Evolutionary conservation across 2,888 invertebrate genomes (phyloP), one percentile per base, ranked within the genome.

Genomic region (Drosophila bunnanda): DNA sequence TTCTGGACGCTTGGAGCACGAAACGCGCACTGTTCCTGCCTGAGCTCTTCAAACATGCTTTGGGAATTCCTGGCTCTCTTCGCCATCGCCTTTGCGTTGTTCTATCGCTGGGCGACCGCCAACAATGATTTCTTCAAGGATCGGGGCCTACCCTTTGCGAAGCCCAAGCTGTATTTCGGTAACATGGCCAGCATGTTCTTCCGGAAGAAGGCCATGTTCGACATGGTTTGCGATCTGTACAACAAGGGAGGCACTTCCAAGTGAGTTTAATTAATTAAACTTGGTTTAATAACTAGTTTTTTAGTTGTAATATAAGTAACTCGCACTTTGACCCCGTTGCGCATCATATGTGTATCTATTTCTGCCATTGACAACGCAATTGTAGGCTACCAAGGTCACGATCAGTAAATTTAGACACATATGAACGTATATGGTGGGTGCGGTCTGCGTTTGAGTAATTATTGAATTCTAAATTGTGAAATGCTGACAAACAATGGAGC

Each of bases 161-260:
- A 86, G 38, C 88, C 85, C 0, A 30, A 25, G 2, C 75, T 86
- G 1, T 53, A 89, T 30, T 77, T 89, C 10, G 90, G 90, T 15
- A 89, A 82, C 72, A 80, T 85, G 61, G 58, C 50, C 8, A 53
- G 80, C n/a, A 66, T 89, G 65, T 57, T 89, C 1, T 54, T 90
- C 0, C 62, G 80, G 8, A 93, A 93, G 17, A 92, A 94, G 78
- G 94, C 94, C 0, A 90, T 94, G 44, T 88, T 90, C 6, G 92
- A 94, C 2, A 81, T 89, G 10, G 78, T 94, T 20, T 93, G 94
- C 56, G 88, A 93, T 43, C 94, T 95, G 76, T 94, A 90, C 43
- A 30, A 54, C 9, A 77, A 78, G 20, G 67, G 74, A 92, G 79
- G 75, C 77, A 50, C 93, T 91, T 91, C 93, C 93, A 59, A 93